A percentile compares a stretch with the other conserved stretches of the same genome.
These are phyloP conservation scores for Drosophila macrospina DNA, from an alignment of 2,888 invertebrate genomes.

Conservation along the genomic window DNA sequence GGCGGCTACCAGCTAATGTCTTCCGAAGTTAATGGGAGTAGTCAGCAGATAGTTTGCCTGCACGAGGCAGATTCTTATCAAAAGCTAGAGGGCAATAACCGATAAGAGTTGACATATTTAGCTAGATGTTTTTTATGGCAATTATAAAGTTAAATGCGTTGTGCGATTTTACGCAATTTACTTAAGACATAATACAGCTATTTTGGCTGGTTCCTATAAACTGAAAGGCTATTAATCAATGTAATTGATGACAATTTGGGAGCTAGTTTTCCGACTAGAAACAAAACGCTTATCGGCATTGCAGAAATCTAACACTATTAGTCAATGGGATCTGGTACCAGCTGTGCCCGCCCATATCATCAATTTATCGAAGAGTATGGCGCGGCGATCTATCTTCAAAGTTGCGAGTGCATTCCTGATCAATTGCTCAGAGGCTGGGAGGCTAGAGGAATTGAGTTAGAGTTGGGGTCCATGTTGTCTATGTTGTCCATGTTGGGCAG, in stretches of 20 bases:
- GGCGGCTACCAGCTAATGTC: slow-evolving; percentile 40
- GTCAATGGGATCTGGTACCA: slow-evolving; percentile 72
- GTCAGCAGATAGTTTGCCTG: slow-evolving; percentile 50
- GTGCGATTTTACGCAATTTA: slow-evolving; percentile 24
- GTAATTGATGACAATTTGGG: slow-evolving; percentile 79
- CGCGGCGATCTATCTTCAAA: slow-evolving; percentile 55
- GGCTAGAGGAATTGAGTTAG: not conserved
- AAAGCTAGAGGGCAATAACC: slow-evolving; percentile 57
- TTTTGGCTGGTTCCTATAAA: slow-evolving; percentile 15
- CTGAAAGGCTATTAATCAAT: slow-evolving; percentile 68
- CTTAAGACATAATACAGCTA: slow-evolving; percentile 21
- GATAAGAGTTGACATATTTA: slow-evolving; percentile 59
- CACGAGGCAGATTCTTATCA: slow-evolving; percentile 54
- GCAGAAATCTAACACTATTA: slow-evolving; percentile 75
- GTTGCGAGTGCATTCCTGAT: slow-evolving; percentile 66
- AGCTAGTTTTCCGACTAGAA: slow-evolving; percentile 62
- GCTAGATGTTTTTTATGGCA: slow-evolving; percentile 29
- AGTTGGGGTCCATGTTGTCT: slow-evolving; percentile 27
- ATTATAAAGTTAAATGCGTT: slow-evolving; percentile 32
- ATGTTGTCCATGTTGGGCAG: slow-evolving; percentile 38
- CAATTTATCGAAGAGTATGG: slow-evolving; percentile 66
- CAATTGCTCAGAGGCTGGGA: slow-evolving; percentile 37
- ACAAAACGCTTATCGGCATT: slow-evolving; percentile 75
- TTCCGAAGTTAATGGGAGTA: slow-evolving; percentile 29
- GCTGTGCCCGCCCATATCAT: slow-evolving; percentile 70